These are phyloP conservation scores for Alligator sinensis DNA, from an alignment of 2,113 vertebrate genomes.

Conservation along the genomic window DNA sequence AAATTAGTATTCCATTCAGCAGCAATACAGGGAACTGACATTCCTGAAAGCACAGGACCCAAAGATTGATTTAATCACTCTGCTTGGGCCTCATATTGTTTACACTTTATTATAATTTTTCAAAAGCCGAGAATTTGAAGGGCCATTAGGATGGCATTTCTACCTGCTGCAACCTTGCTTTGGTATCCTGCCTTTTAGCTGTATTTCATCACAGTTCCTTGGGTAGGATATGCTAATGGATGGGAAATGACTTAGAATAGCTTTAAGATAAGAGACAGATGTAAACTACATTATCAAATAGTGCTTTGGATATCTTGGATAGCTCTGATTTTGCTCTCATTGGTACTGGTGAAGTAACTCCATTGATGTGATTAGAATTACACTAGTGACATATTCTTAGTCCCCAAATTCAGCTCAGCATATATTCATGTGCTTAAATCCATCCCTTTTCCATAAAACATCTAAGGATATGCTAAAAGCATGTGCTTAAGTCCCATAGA, in stretches of 20 bases:
- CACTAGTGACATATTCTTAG: not conserved
- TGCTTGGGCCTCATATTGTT: slow-evolving; percentile 47
- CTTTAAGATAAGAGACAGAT: not conserved
- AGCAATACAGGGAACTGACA: not conserved
- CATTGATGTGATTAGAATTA: not conserved
- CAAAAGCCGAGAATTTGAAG: slow-evolving; percentile 62
- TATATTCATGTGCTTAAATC: not conserved
- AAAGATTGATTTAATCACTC: slow-evolving; percentile 59
- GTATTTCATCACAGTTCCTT: slow-evolving; percentile 42
- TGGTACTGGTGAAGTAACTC: not conserved
- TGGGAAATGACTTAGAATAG: not conserved
- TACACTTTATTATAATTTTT: slow-evolving; percentile 66
- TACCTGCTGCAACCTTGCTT: slow-evolving; percentile 22
- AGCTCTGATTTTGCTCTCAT: not conserved
- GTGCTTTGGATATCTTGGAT: not conserved
- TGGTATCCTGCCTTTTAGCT: slow-evolving; percentile 7
- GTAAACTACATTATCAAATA: not conserved
- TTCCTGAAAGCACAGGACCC: slow-evolving; percentile 14
- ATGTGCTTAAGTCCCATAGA: not conserved
- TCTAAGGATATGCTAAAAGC: not conserved
- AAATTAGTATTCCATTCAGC: slow-evolving; percentile 70
- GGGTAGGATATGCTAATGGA: not conserved
- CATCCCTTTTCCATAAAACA: rapidly evolving
- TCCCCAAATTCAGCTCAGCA: not conserved
- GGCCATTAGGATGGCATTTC: not conserved